Conservation (phyloP, 2,797 vertebrate species). For the Chromobotia macracanthus region DNA sequence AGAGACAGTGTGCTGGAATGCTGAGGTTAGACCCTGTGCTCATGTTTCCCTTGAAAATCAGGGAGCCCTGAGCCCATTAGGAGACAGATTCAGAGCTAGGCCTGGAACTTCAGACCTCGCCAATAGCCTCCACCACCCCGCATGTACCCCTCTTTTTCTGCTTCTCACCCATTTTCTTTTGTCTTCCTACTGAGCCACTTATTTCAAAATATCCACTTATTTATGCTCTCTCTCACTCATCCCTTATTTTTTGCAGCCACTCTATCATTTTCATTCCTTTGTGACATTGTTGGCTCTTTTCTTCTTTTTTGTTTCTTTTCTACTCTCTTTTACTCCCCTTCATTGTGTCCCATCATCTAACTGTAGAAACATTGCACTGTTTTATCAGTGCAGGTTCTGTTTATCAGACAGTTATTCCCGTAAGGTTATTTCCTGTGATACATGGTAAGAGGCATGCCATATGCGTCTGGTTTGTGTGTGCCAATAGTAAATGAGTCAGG, state of each 20-base stretch:
- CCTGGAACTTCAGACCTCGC: constrained; percentile 47
- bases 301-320: constrained; percentile 1
- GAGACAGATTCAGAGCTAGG: constrained; percentile 50
- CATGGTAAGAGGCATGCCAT: constrained; percentile 51
- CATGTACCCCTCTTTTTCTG: background rate
- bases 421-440: constrained; percentile 51
- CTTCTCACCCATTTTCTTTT: constrained; percentile 33
- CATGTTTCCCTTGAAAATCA: constrained; percentile 52
- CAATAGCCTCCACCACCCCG: constrained; percentile 12
- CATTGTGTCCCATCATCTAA: constrained; percentile 12
- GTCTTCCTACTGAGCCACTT: constrained; percentile 48
- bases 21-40: constrained; percentile 48
- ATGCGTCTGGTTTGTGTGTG: constrained; percentile 15
- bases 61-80: constrained; percentile 46
- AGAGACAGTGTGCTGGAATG: constrained; percentile 46
- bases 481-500: constrained; percentile 42
- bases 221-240: constrained; percentile 53
- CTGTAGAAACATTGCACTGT: constrained; percentile 39
- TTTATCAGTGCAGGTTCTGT: constrained; percentile 45
- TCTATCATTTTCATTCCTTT: constrained; percentile 47
- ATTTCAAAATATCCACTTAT: constrained; percentile 56
- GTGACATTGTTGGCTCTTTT: constrained; percentile 46
- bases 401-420: constrained; percentile 49
- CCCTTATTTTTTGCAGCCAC: constrained; percentile 52
- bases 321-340: constrained; percentile 12